phyloP scores from a whole-genome alignment of 30 jellyfish, hydroid and myxozoan species.

The Hydractinia symbiolongicarpus region DNA sequence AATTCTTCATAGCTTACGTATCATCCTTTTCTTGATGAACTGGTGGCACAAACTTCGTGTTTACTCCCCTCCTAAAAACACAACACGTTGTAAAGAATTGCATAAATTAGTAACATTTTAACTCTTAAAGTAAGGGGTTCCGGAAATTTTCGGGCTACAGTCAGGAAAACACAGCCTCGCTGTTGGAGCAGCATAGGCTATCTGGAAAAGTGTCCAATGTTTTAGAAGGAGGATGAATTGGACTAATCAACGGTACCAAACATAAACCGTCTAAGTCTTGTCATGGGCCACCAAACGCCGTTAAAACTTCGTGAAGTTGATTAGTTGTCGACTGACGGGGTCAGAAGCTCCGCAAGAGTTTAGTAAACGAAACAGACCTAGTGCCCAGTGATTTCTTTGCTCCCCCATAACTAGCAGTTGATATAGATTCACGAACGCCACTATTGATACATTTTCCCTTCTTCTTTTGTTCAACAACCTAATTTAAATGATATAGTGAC shows the following conservation, averaged over 20 bases:
- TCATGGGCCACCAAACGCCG: too few relatives aligned
- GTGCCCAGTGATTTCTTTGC: slow-evolving; percentile 85
- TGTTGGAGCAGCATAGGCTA: too few relatives aligned
- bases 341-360: too few relatives aligned
- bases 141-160: too few relatives aligned
- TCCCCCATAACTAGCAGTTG: slow-evolving; percentile 60
- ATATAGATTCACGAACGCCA: slow-evolving; percentile 27
- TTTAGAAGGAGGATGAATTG: too few relatives aligned
- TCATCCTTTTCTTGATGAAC: slow-evolving; percentile 34
- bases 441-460: slow-evolving; percentile 22
- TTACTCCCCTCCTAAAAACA: slow-evolving; percentile 49
- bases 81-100: neutral
- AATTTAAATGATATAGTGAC: neutral
- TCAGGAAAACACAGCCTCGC: too few relatives aligned
- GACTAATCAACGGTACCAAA: too few relatives aligned
- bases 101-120: neutral
- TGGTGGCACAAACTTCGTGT: slow-evolving; percentile 57
- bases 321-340: too few relatives aligned
- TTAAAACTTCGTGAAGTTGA: too few relatives aligned
- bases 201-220: too few relatives aligned
- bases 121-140: too few relatives aligned
- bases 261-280: too few relatives aligned
- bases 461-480: slow-evolving; percentile 51
- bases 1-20: neutral
- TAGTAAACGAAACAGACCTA: slow-evolving; percentile 27